These are phyloP conservation scores for Taeniopygia guttata DNA, from an alignment of 2,797 vertebrate species.

Conservation along the genomic window DNA sequence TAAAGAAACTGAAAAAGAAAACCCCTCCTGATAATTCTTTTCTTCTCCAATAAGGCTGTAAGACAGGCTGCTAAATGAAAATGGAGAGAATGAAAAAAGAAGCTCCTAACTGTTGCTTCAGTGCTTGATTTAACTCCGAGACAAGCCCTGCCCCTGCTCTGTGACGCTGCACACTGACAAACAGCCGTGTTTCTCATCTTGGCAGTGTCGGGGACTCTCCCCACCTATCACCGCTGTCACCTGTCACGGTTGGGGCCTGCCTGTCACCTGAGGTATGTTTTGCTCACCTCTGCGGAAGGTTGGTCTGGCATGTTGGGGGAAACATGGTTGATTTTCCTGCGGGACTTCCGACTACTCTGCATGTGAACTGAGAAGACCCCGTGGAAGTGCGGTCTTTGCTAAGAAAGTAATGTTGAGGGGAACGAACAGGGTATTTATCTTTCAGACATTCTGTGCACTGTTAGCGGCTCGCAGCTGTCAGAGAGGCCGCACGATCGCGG, in stretches of 20 bases:
- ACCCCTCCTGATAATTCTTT: neutral
- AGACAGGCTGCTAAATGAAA: neutral
- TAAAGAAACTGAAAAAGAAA: neutral
- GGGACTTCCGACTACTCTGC: neutral
- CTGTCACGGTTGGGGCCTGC: rapidly evolving
- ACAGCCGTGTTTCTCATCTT: neutral
- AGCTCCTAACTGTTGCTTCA: neutral
- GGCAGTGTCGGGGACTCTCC: neutral
- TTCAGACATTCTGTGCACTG: neutral
- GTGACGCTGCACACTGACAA: neutral
- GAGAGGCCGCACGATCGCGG: neutral
- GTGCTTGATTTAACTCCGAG: neutral
- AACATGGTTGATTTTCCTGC: neutral
- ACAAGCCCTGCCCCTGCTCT: neutral
- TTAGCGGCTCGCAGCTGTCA: neutral
- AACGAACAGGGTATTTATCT: neutral
- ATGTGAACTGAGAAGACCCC: neutral
- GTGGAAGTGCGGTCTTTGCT: neutral
- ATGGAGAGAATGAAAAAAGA: neutral
- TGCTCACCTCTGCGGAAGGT: rapidly evolving
- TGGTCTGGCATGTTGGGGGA: neutral
- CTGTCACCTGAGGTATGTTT: neutral
- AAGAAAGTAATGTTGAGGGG: rapidly evolving
- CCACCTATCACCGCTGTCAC: neutral
- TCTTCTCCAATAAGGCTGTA: neutral